These are phyloP conservation scores for Bungarus multicinctus DNA, from an alignment of 2,113 vertebrate species.

Conservation along the genomic window DNA sequence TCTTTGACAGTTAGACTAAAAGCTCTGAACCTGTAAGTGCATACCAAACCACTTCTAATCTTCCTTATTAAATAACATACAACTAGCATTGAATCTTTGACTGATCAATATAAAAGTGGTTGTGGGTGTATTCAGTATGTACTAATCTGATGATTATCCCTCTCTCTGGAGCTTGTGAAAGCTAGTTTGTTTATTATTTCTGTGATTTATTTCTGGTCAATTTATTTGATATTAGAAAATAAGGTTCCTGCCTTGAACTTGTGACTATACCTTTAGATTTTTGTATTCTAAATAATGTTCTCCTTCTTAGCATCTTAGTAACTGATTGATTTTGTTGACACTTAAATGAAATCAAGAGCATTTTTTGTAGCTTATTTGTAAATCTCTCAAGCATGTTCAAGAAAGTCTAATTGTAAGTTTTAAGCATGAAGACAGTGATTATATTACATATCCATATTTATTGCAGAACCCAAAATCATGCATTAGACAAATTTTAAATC, in stretches of 20 bases:
- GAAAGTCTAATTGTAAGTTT: constrained; percentile 2
- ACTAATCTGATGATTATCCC: constrained; percentile 7
- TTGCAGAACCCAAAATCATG: not conserved
- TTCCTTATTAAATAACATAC: constrained; percentile 19
- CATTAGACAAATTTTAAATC: not conserved
- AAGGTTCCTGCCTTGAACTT: not conserved
- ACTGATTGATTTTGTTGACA: not conserved
- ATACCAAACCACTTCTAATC: constrained; percentile 42
- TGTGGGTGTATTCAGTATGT: constrained; percentile 29
- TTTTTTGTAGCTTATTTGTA: not conserved
- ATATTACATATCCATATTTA: not conserved
- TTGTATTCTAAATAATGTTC: constrained; percentile 21
- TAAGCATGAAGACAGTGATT: constrained; percentile 4
- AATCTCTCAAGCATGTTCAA: not conserved
- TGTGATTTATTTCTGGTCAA: not conserved
- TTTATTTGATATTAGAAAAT: not conserved
- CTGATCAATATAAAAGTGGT: constrained; percentile 31
- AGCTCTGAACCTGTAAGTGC: constrained; percentile 37
- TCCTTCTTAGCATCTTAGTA: not conserved
- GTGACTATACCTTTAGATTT: not conserved
- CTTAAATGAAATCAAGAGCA: constrained; percentile 12
- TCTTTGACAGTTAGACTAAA: constrained; percentile 49
- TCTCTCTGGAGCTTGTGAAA: constrained; percentile 3
- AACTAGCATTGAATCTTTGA: constrained; percentile 33
- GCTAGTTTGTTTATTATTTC: constrained; percentile 34